These are phyloP conservation scores for Ormyrus thymus DNA, from an alignment of 2,888 invertebrate species.

Conservation along the genomic window DNA sequence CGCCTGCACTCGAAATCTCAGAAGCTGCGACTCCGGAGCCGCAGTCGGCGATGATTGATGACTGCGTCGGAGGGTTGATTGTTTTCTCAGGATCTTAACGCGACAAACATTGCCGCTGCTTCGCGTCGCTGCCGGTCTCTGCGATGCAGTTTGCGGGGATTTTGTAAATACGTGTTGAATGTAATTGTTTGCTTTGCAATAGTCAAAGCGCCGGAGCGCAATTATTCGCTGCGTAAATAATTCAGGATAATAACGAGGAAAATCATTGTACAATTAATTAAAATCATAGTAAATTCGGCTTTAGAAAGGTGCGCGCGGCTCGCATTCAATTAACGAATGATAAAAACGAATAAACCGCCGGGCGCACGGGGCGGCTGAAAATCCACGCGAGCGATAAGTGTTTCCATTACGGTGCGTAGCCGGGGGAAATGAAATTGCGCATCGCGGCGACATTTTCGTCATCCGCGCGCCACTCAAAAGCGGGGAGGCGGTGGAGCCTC, in stretches of 20 bases:
- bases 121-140: not conserved
- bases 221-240: no score
- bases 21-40: not conserved
- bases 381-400: not conserved
- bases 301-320: no score
- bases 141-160: not conserved
- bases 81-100: not conserved
- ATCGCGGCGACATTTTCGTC: not conserved
- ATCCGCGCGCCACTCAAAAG: not conserved
- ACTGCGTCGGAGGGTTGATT: not conserved
- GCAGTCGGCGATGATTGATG: not conserved
- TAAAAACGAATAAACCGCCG: slow-evolving; percentile 4
- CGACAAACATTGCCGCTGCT: not conserved
- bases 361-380: not conserved
- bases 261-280: no score
- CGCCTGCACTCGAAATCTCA: not conserved
- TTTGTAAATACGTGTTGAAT: no score
- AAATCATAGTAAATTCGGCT: no score
- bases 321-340: not conserved
- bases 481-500: not conserved
- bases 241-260: no score
- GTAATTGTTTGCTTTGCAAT: no score
- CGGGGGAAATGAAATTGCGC: slow-evolving; percentile 3
- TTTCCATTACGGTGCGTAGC: not conserved
- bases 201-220: no score